Percentiles rank a stretch among this genome's conserved stretches.
Conservation (phyloP, 2,888 invertebrate species). For the Polydrusus pterygomalis region DNA sequence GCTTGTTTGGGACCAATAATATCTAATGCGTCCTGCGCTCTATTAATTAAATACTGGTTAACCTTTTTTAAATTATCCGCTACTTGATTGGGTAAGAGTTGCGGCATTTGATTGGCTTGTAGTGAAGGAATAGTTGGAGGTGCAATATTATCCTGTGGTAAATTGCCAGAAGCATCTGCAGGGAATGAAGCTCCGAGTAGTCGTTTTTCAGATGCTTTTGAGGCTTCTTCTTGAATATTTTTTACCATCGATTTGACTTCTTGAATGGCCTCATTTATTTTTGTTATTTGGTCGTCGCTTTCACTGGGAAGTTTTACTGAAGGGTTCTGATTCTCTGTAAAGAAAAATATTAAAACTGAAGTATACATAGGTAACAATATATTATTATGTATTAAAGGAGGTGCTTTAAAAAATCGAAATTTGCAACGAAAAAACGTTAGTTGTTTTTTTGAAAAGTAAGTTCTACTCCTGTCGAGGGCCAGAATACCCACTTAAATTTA, state of each 20-base stretch:
- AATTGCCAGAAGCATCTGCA: neutral
- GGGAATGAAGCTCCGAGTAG: slow-evolving; percentile 24
- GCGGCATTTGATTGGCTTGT: neutral
- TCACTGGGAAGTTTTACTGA: slow-evolving; percentile 11
- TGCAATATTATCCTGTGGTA: neutral
- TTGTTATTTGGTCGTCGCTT: slow-evolving; percentile 32
- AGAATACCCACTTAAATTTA: no score
- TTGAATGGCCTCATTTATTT: slow-evolving; percentile 44
- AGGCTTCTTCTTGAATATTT: slow-evolving; percentile 45
- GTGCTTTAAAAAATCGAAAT: neutral
- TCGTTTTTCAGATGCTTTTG: slow-evolving; percentile 33
- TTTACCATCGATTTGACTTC: slow-evolving; percentile 50
- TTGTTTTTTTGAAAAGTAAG: no score
- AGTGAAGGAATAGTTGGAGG: neutral
- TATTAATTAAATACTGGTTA: slow-evolving; percentile 43
- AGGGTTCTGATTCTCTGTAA: neutral
- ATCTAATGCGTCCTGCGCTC: slow-evolving; percentile 52
- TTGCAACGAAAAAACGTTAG: no score
- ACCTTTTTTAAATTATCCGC: slow-evolving; percentile 48
- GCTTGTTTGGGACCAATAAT: slow-evolving; percentile 23
- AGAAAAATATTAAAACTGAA: neutral
- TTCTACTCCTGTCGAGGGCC: no score
- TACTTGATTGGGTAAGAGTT: slow-evolving; percentile 28
- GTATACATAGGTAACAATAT: no score
- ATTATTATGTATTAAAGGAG: neutral